Evolutionary conservation across 30 jellyfish, hydroid and myxozoan species (phyloP), one percentile per base, ranked within the genome.

Genomic region (Nemopilema nomurai): DNA sequence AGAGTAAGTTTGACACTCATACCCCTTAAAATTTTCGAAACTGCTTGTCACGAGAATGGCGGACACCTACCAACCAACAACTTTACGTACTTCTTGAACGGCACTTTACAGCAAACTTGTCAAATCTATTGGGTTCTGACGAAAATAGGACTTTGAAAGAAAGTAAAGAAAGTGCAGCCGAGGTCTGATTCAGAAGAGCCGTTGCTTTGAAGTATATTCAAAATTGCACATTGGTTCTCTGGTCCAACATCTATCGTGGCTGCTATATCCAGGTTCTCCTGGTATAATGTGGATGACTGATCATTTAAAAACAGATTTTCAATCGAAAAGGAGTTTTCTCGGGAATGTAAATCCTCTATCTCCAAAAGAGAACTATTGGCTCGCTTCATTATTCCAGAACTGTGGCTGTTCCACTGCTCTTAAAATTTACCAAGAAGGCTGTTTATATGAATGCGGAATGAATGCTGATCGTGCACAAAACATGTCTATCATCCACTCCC

Each of bases 301-400:
- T 63, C 72, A 63, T 63, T 24, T 63, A 63, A 24, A 19, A 24
- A 63, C 6, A 63, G 72, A 63, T 63, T 63, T 63, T 63, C 72
- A n/a, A 63, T 63, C 72, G 29, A 63, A 63, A 63, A 63, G 29
- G 29, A 63, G 29, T 63, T 63, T 8, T 63, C 72, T 24, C 29
- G 72, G 72, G 72, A 63, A n/a, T 63, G 72, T 63, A 63, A 63
- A 63, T 63, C 72, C 26, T 63, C 72, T 63, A 63, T 63, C 72
- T 63, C 72, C 72, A 63, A 63, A n/a, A 63, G 72, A 63, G 72
- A 63, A 63, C 72, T 63, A 63, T 63, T 63, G 26, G 72, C 72
- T 63, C 72, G 72, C 72, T 63, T 63, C 72, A 63, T 63, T 63
- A 63, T 63, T 19, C 72, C 72, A 63, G 72, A 41, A 41, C 57